Base-by-base conservation (phyloP, 30 jellyfish, hydroid and myxozoan genomes). In the Cassiopea xamachana region DNA sequence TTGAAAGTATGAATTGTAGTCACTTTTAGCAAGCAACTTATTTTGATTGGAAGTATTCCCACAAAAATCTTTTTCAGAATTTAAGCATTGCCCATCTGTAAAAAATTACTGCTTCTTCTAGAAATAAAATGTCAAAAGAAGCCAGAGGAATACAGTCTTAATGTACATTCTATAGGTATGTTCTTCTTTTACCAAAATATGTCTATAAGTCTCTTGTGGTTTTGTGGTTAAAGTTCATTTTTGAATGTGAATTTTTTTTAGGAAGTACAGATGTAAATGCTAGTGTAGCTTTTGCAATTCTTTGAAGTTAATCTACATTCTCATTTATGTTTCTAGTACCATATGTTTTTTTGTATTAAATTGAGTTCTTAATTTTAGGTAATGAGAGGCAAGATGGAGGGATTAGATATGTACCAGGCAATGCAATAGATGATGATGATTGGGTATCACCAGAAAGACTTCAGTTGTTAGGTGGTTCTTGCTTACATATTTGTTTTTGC, bases 301-400 rank as follows among this genome's bases (percentile, higher is more conserved):
- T 27, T 27, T 27, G 39, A 27, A 27, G 39, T 27, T 27, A 27
- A 27, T 27, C 39, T 27, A 27, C 39, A 27, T 27, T 27, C 39
- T 27, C 39, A 27, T 27, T 16, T 60, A 49, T 51, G 18, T 82
- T 69, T 16, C 18, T 43, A 12, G 12, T 8, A 39, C 69, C 1
- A 46, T n/a, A 9, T 45, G 2, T 46, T 12, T 55, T 55, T 10
- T 55, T 10, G 7, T 10, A 55, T 55, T 1, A 47, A 49, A 18
- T 16, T 73, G 5, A 55, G 7, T 55, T 64, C 60, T 12, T 16
- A 46, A 47, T 81, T 83, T 27, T 88, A 89, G 75, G 60, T 71
- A 47, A 55, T 19, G 47, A 46, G 48, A 86, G 27, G 90, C 59
- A 89, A 72, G 96, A 88, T 64, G 91, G 90, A 43, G 96, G 80